Conservation (phyloP, 1,140 invertebrate genomes). For the Drosophila oshimai region DNA sequence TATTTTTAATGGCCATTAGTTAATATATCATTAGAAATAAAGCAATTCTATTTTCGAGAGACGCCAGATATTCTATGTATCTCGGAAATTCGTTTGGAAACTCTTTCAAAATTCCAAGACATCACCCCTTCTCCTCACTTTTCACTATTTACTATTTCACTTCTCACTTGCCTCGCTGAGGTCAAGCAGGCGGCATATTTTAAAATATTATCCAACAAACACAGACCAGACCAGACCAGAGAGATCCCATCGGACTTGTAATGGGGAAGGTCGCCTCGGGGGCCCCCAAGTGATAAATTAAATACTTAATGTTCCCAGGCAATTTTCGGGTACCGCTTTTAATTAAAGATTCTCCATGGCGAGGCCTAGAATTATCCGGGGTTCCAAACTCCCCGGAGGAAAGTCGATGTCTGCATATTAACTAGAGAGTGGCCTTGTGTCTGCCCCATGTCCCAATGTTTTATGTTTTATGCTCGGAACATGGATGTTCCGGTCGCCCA, state of each 20-base stretch:
- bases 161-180: constrained; percentile 23
- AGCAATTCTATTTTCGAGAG: constrained; percentile 19
- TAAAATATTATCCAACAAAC: constrained; percentile 42
- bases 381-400: constrained; percentile 23
- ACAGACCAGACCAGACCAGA: constrained; percentile 2
- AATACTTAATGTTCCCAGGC: constrained; percentile 53
- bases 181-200: constrained; percentile 48
- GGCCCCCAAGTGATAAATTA: constrained; percentile 62
- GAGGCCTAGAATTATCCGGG: constrained; percentile 1
- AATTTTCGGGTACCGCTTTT: constrained; percentile 27
- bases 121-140: neutral
- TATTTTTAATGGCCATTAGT: constrained; percentile 61
- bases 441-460: neutral
- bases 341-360: constrained; percentile 64
- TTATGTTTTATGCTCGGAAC: constrained; percentile 25
- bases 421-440: constrained; percentile 32
- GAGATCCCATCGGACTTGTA: constrained; percentile 18
- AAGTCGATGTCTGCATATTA: constrained; percentile 48
- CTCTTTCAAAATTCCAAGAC: constrained; percentile 44
- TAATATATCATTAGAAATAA: constrained; percentile 47
- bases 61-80: neutral
- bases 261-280: constrained; percentile 41
- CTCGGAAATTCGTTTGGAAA: constrained; percentile 29
- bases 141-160: no score
- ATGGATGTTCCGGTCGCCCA: constrained; percentile 42